A percentile compares a stretch with the other conserved stretches of the same genome.
Evolutionary conservation across 2,888 invertebrate genomes (phyloP).

Genomic region (Drymonia ruficornis): DNA sequence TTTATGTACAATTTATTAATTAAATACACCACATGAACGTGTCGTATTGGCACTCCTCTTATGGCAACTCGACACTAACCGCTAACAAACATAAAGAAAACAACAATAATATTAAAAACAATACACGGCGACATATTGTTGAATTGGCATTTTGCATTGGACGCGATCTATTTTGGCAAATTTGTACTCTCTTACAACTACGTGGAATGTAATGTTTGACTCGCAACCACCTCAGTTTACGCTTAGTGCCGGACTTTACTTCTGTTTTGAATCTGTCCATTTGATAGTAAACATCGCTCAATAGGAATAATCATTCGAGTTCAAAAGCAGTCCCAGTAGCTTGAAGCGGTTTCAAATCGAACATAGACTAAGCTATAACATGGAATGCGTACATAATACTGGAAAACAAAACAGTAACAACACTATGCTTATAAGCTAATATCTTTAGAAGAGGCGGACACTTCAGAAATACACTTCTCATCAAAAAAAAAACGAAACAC

Average conservation of each 20-base stretch:
- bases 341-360: conserved; percentile 6
- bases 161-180: conserved; percentile 45
- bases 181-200: conserved; percentile 40
- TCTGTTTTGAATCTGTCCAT: not conserved
- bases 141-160: conserved; percentile 36
- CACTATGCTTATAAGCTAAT: not conserved
- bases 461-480: too few species aligned
- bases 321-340: too few species aligned
- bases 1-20: conserved; percentile 69
- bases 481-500: too few species aligned
- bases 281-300: too few species aligned
- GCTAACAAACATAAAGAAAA: conserved; percentile 43
- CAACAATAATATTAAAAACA: conserved; percentile 47
- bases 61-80: conserved; percentile 56
- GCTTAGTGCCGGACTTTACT: not conserved
- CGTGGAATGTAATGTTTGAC: conserved; percentile 35
- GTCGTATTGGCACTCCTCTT: conserved; percentile 71
- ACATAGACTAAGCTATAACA: conserved; percentile 8
- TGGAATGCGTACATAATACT: conserved; percentile 32
- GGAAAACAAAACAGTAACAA: conserved; percentile 6
- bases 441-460: too few species aligned
- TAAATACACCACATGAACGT: conserved; percentile 69
- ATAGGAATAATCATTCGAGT: too few species aligned
- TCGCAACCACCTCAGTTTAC: conserved; percentile 14
- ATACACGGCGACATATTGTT: conserved; percentile 39